Base-by-base conservation (phyloP, 2,797 vertebrate genomes). In the Trachurus trachurus region DNA sequence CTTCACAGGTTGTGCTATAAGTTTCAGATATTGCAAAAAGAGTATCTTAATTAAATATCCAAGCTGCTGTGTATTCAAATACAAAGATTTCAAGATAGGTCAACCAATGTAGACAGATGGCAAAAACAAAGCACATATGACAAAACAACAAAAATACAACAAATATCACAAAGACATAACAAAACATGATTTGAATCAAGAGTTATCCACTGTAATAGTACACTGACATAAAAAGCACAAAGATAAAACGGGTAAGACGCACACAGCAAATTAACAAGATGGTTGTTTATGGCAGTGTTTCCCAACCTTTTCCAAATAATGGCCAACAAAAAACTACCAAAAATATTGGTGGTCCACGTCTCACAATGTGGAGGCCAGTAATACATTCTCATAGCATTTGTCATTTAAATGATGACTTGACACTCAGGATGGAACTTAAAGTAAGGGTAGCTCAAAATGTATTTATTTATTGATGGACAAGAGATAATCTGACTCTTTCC, bases 1-100 rank as follows among this genome's bases (percentile, higher is more conserved):
- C 88, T 69, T 95, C 91, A 88, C 90, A 60, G 92, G 87, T 64
- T 87, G 87, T 53, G 91, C 95, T 96, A 90, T 21, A 84, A 81
- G 74, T 90, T 93, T 87, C 72, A 90, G 80, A 91, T 87, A 84
- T 87, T 76, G 78, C 67, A 92, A 81, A 91, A 75, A 87, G 61
- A 88, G 64, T 42, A 52, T 86, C 85, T 89, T 80, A 71, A 71
- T 73, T 10, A 79, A 57, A 69, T 31, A 71, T 66, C 40, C 21
- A 63, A 56, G 17, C 39, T 57, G 12, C 5, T 69, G 21, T 58
- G 21, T 58, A 50, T 61, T 76, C 15, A 57, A 15, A 59, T 26
- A 9, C 37, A 77, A 87, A 82, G 77, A 84, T 68, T 50, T 87
- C 26, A 89, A 86, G 84, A 91, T 11, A 40, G 47, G 34, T 13